Base-by-base conservation (phyloP, 2,113 vertebrate species). In the Tachysurus fulvidraco region DNA sequence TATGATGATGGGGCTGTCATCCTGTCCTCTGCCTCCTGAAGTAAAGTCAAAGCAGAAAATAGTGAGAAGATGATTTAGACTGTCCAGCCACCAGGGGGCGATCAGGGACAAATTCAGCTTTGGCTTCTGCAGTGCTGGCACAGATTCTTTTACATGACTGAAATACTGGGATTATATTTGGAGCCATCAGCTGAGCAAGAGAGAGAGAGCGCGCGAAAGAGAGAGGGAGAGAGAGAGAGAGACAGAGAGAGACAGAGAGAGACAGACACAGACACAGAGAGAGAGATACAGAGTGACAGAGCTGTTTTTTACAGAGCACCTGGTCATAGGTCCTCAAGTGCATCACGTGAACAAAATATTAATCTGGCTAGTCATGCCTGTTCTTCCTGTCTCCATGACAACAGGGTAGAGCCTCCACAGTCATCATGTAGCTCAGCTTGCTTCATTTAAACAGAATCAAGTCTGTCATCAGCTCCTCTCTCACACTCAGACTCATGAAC, bases 1-100 rank as follows among this genome's bases (percentile, higher is more conserved):
- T 67, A 98, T 97, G 89, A 99, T 98, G 92, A 99, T 96, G 1
- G 98, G 98, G 86, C 97, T 97, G 87, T 97, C 97, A 90, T 97
- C 96, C 90, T 95, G 95, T 17, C 96, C 98, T 92, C 97, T 95
- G 55, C 98, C 98, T 30, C 98, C 98, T 99, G 25, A 50, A 86
- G 90, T 52, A 4, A 50, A 52, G 0, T 80, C 88, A 90, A 89
- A 84, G 28, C 76, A 80, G 65, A 84, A 6, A 80, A 57, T 76
- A 10, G 16, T 65, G n/a, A 79, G n/a, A 36, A 21, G 60, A 54
- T 62, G 50, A 36, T 59, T 23, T 28, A 4, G 59, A 13, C 16
- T 85, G 57, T 64, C 13, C 54, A 80, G 57, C 74, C 88, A 86
- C 82, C 77, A 89, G 67, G 77, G 46, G 88, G 59, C 50, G 23